These are phyloP conservation scores for Corythornis vintsioides DNA, from an alignment of 2,113 vertebrate species.

Conservation along the genomic window DNA sequence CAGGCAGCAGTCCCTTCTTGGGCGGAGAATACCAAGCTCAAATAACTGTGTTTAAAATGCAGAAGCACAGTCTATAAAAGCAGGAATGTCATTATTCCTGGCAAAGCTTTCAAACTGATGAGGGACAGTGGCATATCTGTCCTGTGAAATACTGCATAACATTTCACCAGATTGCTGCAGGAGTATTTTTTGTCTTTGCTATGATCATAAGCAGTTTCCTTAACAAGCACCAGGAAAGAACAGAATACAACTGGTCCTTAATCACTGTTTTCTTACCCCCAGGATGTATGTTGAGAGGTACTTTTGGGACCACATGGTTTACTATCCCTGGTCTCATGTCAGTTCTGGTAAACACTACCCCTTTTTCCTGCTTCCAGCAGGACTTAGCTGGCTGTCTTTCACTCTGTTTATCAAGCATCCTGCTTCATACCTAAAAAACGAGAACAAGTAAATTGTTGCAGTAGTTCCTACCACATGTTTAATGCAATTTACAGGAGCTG, in stretches of 20 bases:
- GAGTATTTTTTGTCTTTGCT: background rate
- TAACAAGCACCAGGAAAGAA: background rate
- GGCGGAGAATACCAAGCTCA: too few relatives aligned
- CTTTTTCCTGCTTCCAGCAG: background rate
- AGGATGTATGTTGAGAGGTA: background rate
- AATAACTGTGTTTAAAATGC: too few relatives aligned
- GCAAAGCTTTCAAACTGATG: too few relatives aligned
- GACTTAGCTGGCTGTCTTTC: too few relatives aligned
- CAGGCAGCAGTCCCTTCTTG: too few relatives aligned
- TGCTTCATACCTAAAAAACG: background rate
- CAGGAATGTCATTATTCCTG: too few relatives aligned
- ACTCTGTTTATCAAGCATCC: too few relatives aligned
- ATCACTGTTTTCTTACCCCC: rapidly evolving
- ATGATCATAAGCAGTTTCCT: background rate
- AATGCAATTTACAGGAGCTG: background rate
- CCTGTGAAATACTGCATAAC: background rate
- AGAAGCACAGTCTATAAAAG: too few relatives aligned
- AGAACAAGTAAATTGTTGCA: background rate
- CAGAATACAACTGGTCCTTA: background rate
- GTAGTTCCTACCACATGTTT: background rate
- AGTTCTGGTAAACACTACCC: background rate
- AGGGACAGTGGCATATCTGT: background rate
- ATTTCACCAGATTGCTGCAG: background rate
- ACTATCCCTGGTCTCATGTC: background rate
- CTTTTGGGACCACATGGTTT: background rate